A percentile compares a stretch with the other conserved stretches of the same genome.
Evolutionary conservation across 2,113 vertebrate genomes (phyloP).

Genomic region (Burhinus bistriatus): DNA sequence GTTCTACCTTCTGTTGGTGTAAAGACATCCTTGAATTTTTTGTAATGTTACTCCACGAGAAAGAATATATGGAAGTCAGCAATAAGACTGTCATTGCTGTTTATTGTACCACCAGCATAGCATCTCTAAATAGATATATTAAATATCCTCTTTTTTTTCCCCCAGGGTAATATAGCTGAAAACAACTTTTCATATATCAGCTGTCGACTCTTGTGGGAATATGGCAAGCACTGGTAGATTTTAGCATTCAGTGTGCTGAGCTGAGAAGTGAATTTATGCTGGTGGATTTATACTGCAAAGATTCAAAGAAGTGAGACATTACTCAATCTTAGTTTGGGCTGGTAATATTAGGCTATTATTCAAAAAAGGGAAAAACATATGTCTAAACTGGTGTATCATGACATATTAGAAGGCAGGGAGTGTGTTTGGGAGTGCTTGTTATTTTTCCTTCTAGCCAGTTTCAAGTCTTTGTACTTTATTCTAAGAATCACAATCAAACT

Average conservation of each 20-base stretch:
- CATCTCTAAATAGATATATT: background rate
- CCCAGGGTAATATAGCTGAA: background rate
- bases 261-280: background rate
- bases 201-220: background rate
- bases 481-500: background rate
- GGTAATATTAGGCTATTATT: background rate
- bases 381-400: background rate
- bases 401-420: background rate
- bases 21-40: background rate
- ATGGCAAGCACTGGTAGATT: background rate
- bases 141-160: background rate
- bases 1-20: background rate
- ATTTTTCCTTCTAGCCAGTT: background rate
- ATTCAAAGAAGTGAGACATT: slow-evolving; percentile 5
- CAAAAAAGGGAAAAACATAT: background rate
- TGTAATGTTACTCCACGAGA: background rate
- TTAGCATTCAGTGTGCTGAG: background rate
- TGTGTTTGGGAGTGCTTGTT: background rate
- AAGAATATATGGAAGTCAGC: background rate
- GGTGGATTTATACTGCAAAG: background rate
- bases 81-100: background rate
- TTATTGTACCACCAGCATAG: background rate
- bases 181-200: background rate
- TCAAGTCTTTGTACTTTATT: background rate
- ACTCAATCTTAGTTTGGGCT: background rate